A percentile compares a stretch with the other conserved stretches of the same genome.
Conservation (phyloP, 2,888 invertebrate genomes). For the Anoplius nigerrimus region DNA sequence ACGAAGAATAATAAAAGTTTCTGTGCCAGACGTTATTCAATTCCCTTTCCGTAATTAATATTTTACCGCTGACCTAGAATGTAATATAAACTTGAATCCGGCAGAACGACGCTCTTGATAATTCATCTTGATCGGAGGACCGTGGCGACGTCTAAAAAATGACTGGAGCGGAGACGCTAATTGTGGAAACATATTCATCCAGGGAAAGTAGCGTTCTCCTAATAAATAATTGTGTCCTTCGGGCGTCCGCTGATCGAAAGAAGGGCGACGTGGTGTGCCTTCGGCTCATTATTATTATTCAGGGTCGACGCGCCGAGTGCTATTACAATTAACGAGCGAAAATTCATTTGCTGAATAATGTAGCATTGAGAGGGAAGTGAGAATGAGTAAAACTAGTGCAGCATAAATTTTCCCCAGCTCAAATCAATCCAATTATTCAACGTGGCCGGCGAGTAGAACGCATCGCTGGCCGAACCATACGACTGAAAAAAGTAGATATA, state of each 20-base stretch:
- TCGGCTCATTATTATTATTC: conserved; percentile 27
- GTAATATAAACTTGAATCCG: no score
- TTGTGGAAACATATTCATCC: conserved; percentile 6
- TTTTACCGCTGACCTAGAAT: no score
- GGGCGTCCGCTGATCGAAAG: conserved; percentile 11
- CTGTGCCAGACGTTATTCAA: conserved; percentile 7
- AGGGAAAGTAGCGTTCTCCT: conserved; percentile 22
- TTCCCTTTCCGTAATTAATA: conserved; percentile 6
- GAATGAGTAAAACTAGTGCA: conserved; percentile 22
- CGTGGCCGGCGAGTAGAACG: conserved; percentile 3
- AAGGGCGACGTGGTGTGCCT: not conserved
- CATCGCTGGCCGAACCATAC: conserved; percentile 5
- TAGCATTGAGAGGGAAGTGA: conserved; percentile 27
- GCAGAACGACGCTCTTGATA: no score
- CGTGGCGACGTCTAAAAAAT: no score
- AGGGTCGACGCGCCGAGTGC: conserved; percentile 11
- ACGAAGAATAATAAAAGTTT: conserved; percentile 28
- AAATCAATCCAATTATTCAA: conserved; percentile 22
- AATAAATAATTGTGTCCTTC: conserved; percentile 51
- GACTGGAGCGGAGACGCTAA: no score
- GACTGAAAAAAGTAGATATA: conserved; percentile 6
- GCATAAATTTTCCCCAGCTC: conserved; percentile 20
- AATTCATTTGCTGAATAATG: conserved; percentile 45
- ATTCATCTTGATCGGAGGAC: no score
- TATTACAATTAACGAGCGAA: conserved; percentile 35